Evolutionary conservation across 1,140 invertebrate genomes (phyloP).

Genomic region (Mizuhopecten yessoensis): DNA sequence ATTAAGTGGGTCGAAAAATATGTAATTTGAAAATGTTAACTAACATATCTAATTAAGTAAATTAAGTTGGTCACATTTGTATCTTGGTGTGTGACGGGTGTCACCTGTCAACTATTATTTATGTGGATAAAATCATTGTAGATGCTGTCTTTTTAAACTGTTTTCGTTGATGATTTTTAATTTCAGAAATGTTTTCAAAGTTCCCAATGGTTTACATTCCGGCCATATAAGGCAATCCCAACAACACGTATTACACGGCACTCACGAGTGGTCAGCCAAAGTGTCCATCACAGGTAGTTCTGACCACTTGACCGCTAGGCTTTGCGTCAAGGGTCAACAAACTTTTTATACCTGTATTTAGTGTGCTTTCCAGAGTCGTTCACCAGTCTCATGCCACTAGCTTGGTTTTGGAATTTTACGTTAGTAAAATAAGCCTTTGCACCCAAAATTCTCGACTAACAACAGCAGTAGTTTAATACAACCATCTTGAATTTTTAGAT

Average conservation of each 20-base stretch:
- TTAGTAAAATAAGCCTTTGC: background rate
- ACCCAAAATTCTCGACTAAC: background rate
- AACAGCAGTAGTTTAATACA: background rate
- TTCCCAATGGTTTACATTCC: slow-evolving; percentile 99
- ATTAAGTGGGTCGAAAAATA: too few relatives aligned
- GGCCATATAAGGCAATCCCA: slow-evolving; percentile 99
- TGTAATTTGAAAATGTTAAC: background rate
- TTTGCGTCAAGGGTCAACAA: background rate
- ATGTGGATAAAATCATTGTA: background rate
- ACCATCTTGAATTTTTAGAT: background rate
- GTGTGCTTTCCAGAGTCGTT: background rate
- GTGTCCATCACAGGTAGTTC: slow-evolving; percentile 88
- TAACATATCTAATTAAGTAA: too few relatives aligned
- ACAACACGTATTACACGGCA: slow-evolving; percentile 98
- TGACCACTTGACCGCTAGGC: background rate
- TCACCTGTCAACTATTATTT: background rate
- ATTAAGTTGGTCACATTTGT: too few relatives aligned
- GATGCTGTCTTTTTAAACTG: background rate
- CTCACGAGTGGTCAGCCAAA: slow-evolving; percentile 99
- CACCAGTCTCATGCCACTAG: background rate
- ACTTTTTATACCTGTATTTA: slow-evolving; percentile 9
- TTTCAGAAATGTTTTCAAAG: slow-evolving; percentile 91
- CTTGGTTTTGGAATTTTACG: background rate
- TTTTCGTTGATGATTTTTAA: background rate
- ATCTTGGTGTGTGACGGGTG: background rate